Evolutionary conservation across 2,888 invertebrate genomes (phyloP).

Genomic region (Pristionchus japonicus): DNA sequence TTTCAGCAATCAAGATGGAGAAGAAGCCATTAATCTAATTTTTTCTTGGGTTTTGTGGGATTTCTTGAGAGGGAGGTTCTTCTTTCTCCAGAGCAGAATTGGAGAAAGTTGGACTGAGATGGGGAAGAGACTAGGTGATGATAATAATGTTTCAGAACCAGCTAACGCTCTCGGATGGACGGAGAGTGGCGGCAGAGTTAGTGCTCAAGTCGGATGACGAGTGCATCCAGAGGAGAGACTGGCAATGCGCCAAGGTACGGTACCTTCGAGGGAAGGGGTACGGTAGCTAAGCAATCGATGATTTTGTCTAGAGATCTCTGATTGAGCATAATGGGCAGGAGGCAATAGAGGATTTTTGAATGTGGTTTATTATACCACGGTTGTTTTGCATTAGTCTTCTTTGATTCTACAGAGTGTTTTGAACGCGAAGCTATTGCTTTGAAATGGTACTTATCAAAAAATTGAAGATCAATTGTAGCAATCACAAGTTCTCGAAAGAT

Average conservation of each 20-base stretch:
- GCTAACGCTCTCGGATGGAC: background rate
- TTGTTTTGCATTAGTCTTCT: too few species aligned
- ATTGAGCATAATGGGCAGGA: too few species aligned
- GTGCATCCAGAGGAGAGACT: background rate
- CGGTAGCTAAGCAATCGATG: background rate
- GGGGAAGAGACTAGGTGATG: background rate
- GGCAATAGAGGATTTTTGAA: too few species aligned
- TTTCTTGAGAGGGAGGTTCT: background rate
- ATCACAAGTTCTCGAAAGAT: too few species aligned
- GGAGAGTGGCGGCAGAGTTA: slow-evolving; percentile 10
- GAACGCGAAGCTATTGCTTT: too few species aligned
- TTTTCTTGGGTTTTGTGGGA: background rate
- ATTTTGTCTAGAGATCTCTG: too few species aligned
- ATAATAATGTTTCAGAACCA: background rate
- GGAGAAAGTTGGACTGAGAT: background rate
- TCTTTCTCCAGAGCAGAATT: background rate
- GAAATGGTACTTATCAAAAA: too few species aligned
- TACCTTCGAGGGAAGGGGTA: background rate
- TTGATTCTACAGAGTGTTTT: too few species aligned
- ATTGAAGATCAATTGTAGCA: too few species aligned
- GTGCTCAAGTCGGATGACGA: background rate
- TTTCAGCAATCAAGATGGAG: background rate
- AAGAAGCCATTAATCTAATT: background rate
- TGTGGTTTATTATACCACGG: too few species aligned
- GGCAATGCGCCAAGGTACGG: slow-evolving; percentile 35